A percentile compares a stretch with the other conserved stretches of the same genome.
Conservation (phyloP, 2,113 vertebrate genomes). For the Ptychochromis oligacanthus region DNA sequence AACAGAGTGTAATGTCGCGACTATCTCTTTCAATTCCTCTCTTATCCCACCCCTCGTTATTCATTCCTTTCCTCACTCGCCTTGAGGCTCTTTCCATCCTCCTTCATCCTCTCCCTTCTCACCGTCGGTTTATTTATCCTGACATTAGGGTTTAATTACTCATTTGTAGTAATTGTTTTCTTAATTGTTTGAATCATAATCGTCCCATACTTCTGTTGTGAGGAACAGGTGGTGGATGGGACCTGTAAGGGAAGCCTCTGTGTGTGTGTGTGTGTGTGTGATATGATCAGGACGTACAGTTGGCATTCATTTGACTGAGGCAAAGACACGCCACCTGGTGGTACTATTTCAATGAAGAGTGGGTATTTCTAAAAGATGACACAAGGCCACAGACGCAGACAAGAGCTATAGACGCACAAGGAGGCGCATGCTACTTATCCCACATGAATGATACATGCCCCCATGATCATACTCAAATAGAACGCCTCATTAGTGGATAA, state of each 20-base stretch:
- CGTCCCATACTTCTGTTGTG: slow-evolving; percentile 45
- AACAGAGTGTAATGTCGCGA: slow-evolving; percentile 11
- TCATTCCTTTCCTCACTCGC: slow-evolving; percentile 36
- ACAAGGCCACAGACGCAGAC: neutral
- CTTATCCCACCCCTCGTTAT: neutral
- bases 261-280: neutral
- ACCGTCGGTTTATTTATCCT: slow-evolving; percentile 67
- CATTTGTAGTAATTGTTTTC: slow-evolving; percentile 80
- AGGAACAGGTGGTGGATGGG: slow-evolving; percentile 67
- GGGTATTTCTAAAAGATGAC: slow-evolving; percentile 13
- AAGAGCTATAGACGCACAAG: neutral
- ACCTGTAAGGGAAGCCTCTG: slow-evolving; percentile 46
- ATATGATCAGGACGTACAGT: slow-evolving; percentile 26
- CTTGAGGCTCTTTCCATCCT: slow-evolving; percentile 48
- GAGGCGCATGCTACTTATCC: slow-evolving; percentile 51
- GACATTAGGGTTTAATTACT: slow-evolving; percentile 77
- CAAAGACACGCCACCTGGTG: slow-evolving; percentile 62
- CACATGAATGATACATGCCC: slow-evolving; percentile 67
- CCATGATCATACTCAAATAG: slow-evolving; percentile 64
- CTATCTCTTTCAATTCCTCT: slow-evolving; percentile 24
- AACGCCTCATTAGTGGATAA: slow-evolving; percentile 71
- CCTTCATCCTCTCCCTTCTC: slow-evolving; percentile 44
- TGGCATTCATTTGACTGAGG: slow-evolving; percentile 33
- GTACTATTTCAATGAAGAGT: slow-evolving; percentile 13
- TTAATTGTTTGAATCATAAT: slow-evolving; percentile 74